A percentile compares a stretch with the other conserved stretches of the same genome.
Evolutionary conservation across 1,140 invertebrate genomes (phyloP).

Genomic region (Ditylenchus dipsaci): DNA sequence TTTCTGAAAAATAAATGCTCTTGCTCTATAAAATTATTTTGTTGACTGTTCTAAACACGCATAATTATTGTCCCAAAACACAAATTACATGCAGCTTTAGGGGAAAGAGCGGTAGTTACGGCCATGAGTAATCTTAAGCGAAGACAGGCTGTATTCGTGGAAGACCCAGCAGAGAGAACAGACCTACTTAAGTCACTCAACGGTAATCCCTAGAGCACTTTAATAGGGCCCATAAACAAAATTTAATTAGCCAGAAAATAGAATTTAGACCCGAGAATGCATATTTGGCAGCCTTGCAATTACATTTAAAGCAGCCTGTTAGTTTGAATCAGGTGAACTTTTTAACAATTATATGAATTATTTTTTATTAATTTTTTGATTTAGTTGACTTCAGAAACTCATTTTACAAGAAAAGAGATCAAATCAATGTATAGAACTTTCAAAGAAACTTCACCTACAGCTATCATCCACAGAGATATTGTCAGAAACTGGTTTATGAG

Average conservation of each 20-base stretch:
- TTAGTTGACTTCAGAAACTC: constrained; percentile 26
- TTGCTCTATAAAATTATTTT: too few relatives aligned
- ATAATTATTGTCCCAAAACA: too few relatives aligned
- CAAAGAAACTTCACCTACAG: constrained; percentile 21
- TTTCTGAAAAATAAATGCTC: too few relatives aligned
- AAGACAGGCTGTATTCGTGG: constrained; percentile 19
- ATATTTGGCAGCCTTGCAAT: neutral
- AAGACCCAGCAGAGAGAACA: constrained; percentile 16
- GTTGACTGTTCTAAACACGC: too few relatives aligned
- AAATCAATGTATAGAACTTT: constrained; percentile 30
- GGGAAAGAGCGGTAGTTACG: too few relatives aligned
- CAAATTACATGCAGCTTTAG: too few relatives aligned
- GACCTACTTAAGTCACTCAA: constrained; percentile 11
- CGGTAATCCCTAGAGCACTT: neutral
- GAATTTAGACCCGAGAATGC: neutral
- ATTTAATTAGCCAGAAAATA: neutral
- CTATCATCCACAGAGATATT: constrained; percentile 20
- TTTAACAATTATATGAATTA: too few relatives aligned
- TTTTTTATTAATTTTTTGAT: too few relatives aligned
- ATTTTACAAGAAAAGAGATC: constrained; percentile 28
- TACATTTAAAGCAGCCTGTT: neutral
- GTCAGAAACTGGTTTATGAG: constrained; percentile 19
- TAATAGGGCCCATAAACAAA: too few relatives aligned
- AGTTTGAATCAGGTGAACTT: constrained; percentile 1
- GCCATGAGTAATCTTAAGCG: constrained; percentile 20